phyloP scores from a whole-genome alignment of 2,888 invertebrate genomes.

The Chironomus riparius region DNA sequence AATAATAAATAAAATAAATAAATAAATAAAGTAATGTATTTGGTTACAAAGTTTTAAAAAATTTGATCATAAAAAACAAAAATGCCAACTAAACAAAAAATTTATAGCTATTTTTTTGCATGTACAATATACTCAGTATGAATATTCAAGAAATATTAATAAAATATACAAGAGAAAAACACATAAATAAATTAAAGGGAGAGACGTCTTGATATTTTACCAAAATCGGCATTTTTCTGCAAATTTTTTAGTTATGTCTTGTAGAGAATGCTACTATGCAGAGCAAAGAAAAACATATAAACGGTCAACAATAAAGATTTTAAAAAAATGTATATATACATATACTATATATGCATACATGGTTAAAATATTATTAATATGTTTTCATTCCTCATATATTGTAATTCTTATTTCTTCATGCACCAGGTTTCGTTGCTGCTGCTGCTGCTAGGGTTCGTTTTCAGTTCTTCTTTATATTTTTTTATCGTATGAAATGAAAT shows the following conservation, averaged over 20 bases:
- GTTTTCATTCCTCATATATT: constrained; percentile 27
- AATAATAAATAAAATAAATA: background rate
- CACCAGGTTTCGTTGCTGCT: background rate
- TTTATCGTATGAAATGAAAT: constrained; percentile 18
- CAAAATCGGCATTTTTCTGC: constrained; percentile 9
- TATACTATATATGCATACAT: too few relatives aligned
- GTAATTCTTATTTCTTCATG: constrained; percentile 8
- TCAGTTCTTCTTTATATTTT: background rate
- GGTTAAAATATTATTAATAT: constrained; percentile 25
- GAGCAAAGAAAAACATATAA: constrained; percentile 18
- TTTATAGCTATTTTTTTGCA: constrained; percentile 20
- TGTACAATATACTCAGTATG: constrained; percentile 12
- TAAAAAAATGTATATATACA: background rate
- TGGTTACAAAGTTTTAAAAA: constrained; percentile 8
- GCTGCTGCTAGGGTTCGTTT: constrained; percentile 7
- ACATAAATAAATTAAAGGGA: constrained; percentile 27
- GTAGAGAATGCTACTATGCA: constrained; percentile 19
- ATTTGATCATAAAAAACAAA: constrained; percentile 26
- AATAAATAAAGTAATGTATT: constrained; percentile 12
- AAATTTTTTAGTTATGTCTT: constrained; percentile 10
- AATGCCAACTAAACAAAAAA: constrained; percentile 24
- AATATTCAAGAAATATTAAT: constrained; percentile 26
- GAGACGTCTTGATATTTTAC: constrained; percentile 13
- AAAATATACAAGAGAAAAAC: constrained; percentile 22
- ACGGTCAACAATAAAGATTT: constrained; percentile 26